Conservation (phyloP, 2,888 invertebrate genomes). For the Onthophagus sagittarius region DNA sequence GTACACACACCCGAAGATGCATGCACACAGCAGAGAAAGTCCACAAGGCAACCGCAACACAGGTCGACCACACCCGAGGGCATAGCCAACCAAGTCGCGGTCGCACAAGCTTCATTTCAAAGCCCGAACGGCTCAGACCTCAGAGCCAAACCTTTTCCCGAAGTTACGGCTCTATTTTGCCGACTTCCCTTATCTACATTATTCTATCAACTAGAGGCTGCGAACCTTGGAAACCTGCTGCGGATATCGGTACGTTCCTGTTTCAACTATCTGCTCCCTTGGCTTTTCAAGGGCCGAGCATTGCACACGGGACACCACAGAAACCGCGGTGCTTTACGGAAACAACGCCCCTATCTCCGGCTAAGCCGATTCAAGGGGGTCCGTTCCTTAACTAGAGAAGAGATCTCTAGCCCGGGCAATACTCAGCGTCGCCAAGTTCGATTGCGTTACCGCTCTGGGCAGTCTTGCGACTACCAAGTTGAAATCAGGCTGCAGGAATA, state of each 20-base stretch:
- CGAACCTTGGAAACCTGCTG: slow-evolving; percentile 72
- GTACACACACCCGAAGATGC: slow-evolving; percentile 3
- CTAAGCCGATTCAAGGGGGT: slow-evolving; percentile 11
- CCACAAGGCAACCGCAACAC: slow-evolving; percentile 38
- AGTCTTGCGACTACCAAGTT: slow-evolving; percentile 45
- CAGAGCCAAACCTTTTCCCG: slow-evolving; percentile 57
- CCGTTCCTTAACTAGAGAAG: slow-evolving; percentile 11
- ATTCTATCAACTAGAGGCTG: slow-evolving; percentile 65
- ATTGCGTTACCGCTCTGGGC: slow-evolving; percentile 10
- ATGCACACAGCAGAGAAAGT: slow-evolving; percentile 35
- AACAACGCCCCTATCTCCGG: slow-evolving; percentile 16
- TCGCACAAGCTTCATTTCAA: slow-evolving; percentile 14
- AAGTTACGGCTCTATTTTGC: slow-evolving; percentile 59
- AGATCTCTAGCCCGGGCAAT: slow-evolving; percentile 13
- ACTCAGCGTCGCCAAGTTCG: slow-evolving; percentile 10
- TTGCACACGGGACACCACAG: slow-evolving; percentile 44
- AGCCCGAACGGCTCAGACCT: slow-evolving; percentile 37
- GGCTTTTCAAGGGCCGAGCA: slow-evolving; percentile 52
- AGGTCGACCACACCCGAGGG: slow-evolving; percentile 42
- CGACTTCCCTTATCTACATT: slow-evolving; percentile 54
- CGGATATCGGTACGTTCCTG: slow-evolving; percentile 56
- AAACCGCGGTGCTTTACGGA: slow-evolving; percentile 29
- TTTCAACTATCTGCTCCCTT: slow-evolving; percentile 49
- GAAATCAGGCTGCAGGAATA: slow-evolving; percentile 55
- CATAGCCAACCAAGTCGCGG: background rate